A percentile compares a stretch with the other conserved stretches of the same genome.
These are phyloP conservation scores for Harpalus rubripes DNA, from an alignment of 2,888 invertebrate species.

Conservation along the genomic window DNA sequence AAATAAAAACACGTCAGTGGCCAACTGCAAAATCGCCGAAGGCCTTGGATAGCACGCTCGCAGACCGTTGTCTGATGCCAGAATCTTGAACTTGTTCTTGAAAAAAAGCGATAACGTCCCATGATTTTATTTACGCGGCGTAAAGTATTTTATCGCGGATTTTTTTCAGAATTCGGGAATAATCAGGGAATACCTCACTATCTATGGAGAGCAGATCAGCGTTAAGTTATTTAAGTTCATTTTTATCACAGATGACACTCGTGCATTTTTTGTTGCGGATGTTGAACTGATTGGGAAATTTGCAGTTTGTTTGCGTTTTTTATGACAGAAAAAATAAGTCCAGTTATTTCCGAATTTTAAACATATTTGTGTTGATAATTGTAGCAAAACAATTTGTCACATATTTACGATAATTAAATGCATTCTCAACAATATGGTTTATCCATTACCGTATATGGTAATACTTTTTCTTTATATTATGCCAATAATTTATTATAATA, in stretches of 20 bases:
- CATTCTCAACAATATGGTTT: too few relatives aligned
- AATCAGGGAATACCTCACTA: slow-evolving; percentile 38
- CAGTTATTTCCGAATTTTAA: neutral
- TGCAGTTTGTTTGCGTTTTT: neutral
- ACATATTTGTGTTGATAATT: neutral
- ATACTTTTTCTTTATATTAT: too few relatives aligned
- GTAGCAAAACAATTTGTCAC: neutral
- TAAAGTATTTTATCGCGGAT: slow-evolving; percentile 4
- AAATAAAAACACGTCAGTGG: neutral
- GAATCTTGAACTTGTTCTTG: slow-evolving; percentile 2
- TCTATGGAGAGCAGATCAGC: neutral
- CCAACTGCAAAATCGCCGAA: neutral
- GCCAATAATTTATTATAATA: too few relatives aligned
- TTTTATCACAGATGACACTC: neutral
- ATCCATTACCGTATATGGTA: too few relatives aligned
- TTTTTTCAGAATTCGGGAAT: slow-evolving; percentile 11
- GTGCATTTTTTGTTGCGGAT: neutral
- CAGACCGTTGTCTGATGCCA: neutral
- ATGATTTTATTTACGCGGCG: neutral
- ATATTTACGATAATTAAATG: neutral
- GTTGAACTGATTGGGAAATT: neutral
- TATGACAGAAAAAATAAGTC: neutral
- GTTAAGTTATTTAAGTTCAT: neutral
- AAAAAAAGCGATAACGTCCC: neutral
- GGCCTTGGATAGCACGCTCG: neutral